Evolutionary conservation across 2,113 vertebrate species (phyloP), one percentile per base, ranked within the genome.

Genomic region (Tamias sibiricus): DNA sequence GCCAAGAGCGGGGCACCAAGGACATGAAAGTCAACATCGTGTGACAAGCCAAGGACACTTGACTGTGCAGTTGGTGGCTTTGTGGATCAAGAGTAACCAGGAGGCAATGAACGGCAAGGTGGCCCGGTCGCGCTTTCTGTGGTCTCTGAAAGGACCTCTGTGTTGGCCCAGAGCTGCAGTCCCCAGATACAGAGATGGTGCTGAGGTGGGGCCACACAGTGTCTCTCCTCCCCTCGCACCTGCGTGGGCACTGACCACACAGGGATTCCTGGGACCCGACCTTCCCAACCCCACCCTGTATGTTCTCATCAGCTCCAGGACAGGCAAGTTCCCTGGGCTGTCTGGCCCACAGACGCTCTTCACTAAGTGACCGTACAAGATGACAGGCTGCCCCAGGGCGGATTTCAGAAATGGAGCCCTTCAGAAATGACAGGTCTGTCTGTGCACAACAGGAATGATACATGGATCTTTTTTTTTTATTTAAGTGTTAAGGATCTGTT

Each of bases 341-440:
- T 19, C 30, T 6, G 30, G 0, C n/a, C 37, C 64, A 13, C 1
- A 14, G 32, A 26, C 40, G 26, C 8, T 32, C 52, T 49, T 62
- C 52, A 17, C 35, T 6, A 5, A 72, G 40, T 30, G 40, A 37
- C 32, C 11, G 0, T 20, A 16, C 6, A 9, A 28, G 30, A 35
- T 2, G 13, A 49, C 35, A 68, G 72, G 0, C 17, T 1, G 44
- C 10, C 37, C 14, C 16, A 2, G n/a, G n/a, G 1, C 0, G 1
- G 20, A 40, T 17, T 47, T 66, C 75, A 71, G 24, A 68, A 32
- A 30, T 1, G 5, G 44, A 32, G 17, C 26, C 6, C 69, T 72
- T 42, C 6, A 69, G 30, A 52, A 52, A 35, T 1, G 26, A 28
- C 22, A 10, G 37, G 7, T 44, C 12, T 47, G 40, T 52, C 37